Percentiles rank a stretch among this genome's conserved stretches.
These are phyloP conservation scores for Drosophila takahashii DNA, from an alignment of 1,140 invertebrate genomes.

Conservation along the genomic window DNA sequence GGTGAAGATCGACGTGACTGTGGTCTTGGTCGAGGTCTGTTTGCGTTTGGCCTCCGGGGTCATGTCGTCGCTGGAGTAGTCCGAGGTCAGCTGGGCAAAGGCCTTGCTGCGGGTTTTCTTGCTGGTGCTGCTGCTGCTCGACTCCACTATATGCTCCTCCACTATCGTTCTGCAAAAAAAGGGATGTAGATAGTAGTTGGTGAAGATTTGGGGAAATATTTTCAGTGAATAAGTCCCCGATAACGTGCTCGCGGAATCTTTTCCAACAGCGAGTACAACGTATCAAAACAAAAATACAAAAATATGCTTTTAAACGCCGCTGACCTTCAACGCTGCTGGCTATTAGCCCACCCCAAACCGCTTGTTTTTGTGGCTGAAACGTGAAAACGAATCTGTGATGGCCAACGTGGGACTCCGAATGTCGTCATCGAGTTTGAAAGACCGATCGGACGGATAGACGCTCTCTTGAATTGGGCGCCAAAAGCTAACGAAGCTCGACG, in stretches of 20 bases:
- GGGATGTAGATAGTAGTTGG: conserved; percentile 18
- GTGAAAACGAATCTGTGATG: conserved; percentile 50
- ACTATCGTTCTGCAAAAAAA: conserved; percentile 73
- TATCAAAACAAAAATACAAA: conserved; percentile 70
- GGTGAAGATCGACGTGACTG: conserved; percentile 51
- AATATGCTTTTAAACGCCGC: conserved; percentile 49
- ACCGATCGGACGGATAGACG: conserved; percentile 8
- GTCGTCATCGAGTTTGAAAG: conserved; percentile 58
- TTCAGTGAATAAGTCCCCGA: conserved; percentile 13
- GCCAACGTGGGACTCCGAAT: conserved; percentile 30
- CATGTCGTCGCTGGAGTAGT: conserved; percentile 61
- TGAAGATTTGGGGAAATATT: conserved; percentile 31
- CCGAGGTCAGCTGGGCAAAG: conserved; percentile 52
- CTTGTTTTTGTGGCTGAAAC: conserved; percentile 44
- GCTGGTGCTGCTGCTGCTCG: conserved; percentile 25
- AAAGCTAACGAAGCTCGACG: conserved; percentile 30
- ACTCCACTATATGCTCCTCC: conserved; percentile 69
- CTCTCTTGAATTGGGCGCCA: conserved; percentile 37
- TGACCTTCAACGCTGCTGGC: conserved; percentile 52
- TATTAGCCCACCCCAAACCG: conserved; percentile 21
- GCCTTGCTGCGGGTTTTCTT: conserved; percentile 53
- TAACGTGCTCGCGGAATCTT: conserved; percentile 11
- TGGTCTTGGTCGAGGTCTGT: conserved; percentile 23
- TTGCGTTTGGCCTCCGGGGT: conserved; percentile 50
- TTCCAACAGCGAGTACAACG: conserved; percentile 27